Base-by-base conservation (phyloP, 2,888 invertebrate species). In the Acanthosoma haemorrhoidale region DNA sequence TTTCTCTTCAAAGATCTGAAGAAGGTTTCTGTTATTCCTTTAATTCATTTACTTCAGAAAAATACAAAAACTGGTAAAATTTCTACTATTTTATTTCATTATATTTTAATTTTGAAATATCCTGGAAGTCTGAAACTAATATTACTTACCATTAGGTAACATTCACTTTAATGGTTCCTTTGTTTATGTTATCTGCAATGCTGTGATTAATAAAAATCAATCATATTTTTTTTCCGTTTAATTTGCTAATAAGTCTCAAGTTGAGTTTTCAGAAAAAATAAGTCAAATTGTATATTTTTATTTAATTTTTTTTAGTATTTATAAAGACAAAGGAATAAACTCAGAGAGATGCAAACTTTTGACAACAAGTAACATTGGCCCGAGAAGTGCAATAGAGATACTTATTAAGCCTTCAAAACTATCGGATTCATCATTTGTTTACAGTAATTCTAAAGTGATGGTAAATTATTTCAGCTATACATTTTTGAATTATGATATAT, bases 1-100 rank as follows among this genome's bases (percentile, higher is more conserved):
- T 77, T 41, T 73, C 74, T 31, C 59, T 76, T 9, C 76, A 77
- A 32, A 74, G 75, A 38, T 75, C 76, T 1, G 76, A 76, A 69
- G 76, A 75, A 32, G 77, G 77, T 6, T 77, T 77, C 69, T 77
- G 77, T 70, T 77, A 76, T 66, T 74, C 77, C 0, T 77, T 77
- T 71, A 77, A 77, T 69, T 76, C 77, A 1, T 68, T 77, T 25
- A 77, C 76, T 16, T 71, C 70, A 18, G 69, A 68, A 58, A 38
- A 60, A 2, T 21, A 57, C 8, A 68, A 74, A 32, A 70, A 64
- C 63, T 70, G 38, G 51, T 72, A 71, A 71, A 41, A n/a, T n/a
- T n/a, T n/a, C n/a, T n/a, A n/a, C n/a, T n/a, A n/a, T n/a, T n/a
- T n/a, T n/a, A n/a, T n/a, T n/a, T n/a, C n/a, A n/a, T n/a, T n/a